phyloP scores from a whole-genome alignment of 2,797 vertebrate genomes.

The Tinamus major region DNA sequence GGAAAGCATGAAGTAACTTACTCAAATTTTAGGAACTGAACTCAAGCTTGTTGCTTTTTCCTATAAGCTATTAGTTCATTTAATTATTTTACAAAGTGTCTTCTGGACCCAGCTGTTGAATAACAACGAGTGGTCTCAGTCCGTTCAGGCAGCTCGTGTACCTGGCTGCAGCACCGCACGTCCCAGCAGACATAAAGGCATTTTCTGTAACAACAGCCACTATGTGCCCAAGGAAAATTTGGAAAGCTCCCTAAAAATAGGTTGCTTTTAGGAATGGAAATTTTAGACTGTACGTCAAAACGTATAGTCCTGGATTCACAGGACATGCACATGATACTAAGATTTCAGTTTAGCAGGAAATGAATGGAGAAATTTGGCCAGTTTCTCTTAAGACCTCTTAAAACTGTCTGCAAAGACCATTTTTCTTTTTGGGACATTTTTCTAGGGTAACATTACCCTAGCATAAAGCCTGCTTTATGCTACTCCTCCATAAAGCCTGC shows the following conservation, averaged over 20 bases:
- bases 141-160: background rate
- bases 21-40: conserved; percentile 1
- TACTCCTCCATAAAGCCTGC: background rate
- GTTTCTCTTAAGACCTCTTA: background rate
- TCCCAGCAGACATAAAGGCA: background rate
- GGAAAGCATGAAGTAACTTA: conserved; percentile 30
- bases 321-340: background rate
- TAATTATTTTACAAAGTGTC: background rate
- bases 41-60: background rate
- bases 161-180: background rate
- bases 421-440: background rate
- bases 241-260: background rate
- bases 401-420: background rate
- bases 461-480: too few species aligned
- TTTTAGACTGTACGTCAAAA: background rate
- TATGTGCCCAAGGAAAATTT: background rate
- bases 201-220: background rate
- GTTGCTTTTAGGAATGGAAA: background rate
- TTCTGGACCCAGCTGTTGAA: background rate
- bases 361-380: background rate
- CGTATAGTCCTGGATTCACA: background rate
- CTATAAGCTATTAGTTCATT: background rate
- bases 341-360: background rate
- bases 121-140: background rate
- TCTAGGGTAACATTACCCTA: background rate